Evolutionary conservation across 2,113 vertebrate species (phyloP), one percentile per base, ranked within the genome.

Genomic region (Dissostichus mawsoni): DNA sequence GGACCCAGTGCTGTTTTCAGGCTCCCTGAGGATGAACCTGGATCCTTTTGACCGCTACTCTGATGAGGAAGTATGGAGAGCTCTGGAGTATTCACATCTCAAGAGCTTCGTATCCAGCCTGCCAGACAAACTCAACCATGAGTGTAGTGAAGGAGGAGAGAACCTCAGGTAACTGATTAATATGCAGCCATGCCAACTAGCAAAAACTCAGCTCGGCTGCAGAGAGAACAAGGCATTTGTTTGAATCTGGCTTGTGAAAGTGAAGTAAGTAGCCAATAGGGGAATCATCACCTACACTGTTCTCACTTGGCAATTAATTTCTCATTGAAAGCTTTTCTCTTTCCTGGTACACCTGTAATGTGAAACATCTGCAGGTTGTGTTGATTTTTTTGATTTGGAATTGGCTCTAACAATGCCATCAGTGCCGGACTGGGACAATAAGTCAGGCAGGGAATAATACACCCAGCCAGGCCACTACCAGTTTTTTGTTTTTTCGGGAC

Each of bases 1-100:
- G 98, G 98, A 99, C 85, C 97, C 97, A 14, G 93, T 97, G 83
- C 92, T 99, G 85, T 97, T 99, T 90, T 96, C 97, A 12, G 98
- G 97, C 84, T 97, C 98, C 18, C 92, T 99, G 68, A 94, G 97
- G 61, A 97, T 95, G 96, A 99, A 99, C 84, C 95, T 99, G 0
- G 98, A 99, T 91, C 97, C 98, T 12, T 95, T 97, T 17, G 94
- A 96, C n/a, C 93, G 80, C 17, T 96, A 97, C 91, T 92, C 94
- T 0, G 97, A 99, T 2, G 95, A 96, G 36, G 97, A 96, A 65
- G 89, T 99, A 73, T 99, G 98, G 98, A 94, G 87, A 12, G 95
- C 96, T 29, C 74, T 99, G 93, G 97, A 98, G 89, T 92, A 96
- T 0, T 96, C 96, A 82, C 97, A 96, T 78, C 97, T 99, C 53